A percentile compares a stretch with the other conserved stretches of the same genome.
These are phyloP conservation scores for Agonopterix arenella DNA, from an alignment of 2,888 invertebrate species.

Conservation along the genomic window DNA sequence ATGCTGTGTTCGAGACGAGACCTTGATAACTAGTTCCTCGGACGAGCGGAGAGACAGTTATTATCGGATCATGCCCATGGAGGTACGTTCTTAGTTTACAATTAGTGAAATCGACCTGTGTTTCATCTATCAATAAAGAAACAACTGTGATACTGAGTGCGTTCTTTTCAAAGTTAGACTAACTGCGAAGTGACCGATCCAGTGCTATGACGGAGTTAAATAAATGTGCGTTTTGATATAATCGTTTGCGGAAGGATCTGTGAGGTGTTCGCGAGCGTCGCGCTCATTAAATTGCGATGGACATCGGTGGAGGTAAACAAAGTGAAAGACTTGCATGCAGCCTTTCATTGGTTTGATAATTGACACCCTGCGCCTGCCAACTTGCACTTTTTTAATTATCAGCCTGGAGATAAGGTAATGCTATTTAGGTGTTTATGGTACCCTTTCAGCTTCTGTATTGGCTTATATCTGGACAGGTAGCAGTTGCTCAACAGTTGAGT, in stretches of 20 bases:
- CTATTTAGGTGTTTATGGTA: slow-evolving; percentile 20
- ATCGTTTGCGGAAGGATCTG: slow-evolving; percentile 53
- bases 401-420: neutral
- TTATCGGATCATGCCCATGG: slow-evolving; percentile 70
- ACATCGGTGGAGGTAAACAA: slow-evolving; percentile 68
- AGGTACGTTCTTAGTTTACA: slow-evolving; percentile 74
- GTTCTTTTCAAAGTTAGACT: slow-evolving; percentile 38
- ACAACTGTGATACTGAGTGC: slow-evolving; percentile 52
- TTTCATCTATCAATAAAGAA: slow-evolving; percentile 33
- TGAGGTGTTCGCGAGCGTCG: slow-evolving; percentile 44
- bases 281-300: slow-evolving; percentile 56
- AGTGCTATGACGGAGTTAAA: slow-evolving; percentile 55
- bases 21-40: slow-evolving; percentile 76
- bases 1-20: slow-evolving; percentile 65
- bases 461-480: slow-evolving; percentile 28
- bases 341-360: slow-evolving; percentile 28
- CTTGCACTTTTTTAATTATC: slow-evolving; percentile 37
- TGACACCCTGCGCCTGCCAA: slow-evolving; percentile 47
- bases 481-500: slow-evolving; percentile 46
- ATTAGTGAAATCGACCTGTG: slow-evolving; percentile 54
- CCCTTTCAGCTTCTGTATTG: slow-evolving; percentile 24
- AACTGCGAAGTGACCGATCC: slow-evolving; percentile 46
- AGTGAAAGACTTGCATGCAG: slow-evolving; percentile 57
- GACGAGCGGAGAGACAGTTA: slow-evolving; percentile 71
- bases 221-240: slow-evolving; percentile 45